Conservation (phyloP, 2,113 vertebrate genomes). For the Bombycilla garrulus region DNA sequence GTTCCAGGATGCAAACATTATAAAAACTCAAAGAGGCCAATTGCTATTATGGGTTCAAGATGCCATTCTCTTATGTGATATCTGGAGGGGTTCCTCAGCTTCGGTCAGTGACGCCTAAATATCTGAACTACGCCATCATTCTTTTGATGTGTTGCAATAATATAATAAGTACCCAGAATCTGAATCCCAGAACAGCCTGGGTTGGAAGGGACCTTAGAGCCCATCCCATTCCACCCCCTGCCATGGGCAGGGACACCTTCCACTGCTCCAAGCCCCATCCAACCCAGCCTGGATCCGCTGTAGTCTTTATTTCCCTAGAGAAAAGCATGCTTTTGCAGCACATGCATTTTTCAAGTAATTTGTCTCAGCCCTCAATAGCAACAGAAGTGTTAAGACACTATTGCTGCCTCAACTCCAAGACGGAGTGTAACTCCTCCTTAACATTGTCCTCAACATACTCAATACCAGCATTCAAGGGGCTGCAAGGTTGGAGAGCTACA, state of each 20-base stretch:
- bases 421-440: rapidly evolving
- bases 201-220: neutral
- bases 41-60: neutral
- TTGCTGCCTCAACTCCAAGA: neutral
- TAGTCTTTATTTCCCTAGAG: neutral
- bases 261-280: neutral
- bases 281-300: neutral
- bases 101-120: neutral
- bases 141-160: neutral
- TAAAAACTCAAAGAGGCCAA: neutral
- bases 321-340: neutral
- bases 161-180: neutral
- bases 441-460: rapidly evolving
- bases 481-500: neutral
- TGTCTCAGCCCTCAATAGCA: neutral
- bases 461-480: neutral
- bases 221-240: neutral
- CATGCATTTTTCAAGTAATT: neutral
- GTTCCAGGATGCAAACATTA: neutral
- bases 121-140: neutral
- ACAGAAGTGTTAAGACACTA: neutral
- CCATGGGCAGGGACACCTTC: neutral
- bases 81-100: rapidly evolving
- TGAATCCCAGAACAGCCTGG: neutral
- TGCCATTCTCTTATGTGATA: neutral